Evolutionary conservation across 2,113 vertebrate species (phyloP).

Genomic region (Pterocles gutturalis): DNA sequence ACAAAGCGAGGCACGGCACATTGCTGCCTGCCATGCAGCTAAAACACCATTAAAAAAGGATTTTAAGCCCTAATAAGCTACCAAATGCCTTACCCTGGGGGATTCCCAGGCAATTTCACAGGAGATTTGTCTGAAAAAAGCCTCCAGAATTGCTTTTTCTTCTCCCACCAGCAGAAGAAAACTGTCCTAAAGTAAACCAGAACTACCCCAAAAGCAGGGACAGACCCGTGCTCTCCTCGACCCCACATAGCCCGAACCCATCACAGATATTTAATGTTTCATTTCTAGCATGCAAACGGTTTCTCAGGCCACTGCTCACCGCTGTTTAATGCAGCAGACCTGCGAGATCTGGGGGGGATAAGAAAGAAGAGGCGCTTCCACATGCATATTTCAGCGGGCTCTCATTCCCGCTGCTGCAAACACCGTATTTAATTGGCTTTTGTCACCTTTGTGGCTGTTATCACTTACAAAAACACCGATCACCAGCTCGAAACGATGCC

Average conservation of each 20-base stretch:
- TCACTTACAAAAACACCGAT: background rate
- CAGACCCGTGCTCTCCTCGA: rapidly evolving
- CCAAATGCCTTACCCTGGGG: background rate
- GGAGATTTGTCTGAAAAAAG: background rate
- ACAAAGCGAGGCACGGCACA: rapidly evolving
- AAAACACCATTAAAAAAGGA: background rate
- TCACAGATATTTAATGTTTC: background rate
- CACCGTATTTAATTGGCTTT: background rate
- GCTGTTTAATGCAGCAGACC: background rate
- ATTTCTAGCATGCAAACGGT: background rate
- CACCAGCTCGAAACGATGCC: background rate
- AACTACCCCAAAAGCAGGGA: background rate
- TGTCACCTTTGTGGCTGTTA: background rate
- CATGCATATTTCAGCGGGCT: background rate
- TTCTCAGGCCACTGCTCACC: background rate
- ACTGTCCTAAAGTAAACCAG: background rate
- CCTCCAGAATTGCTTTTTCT: background rate
- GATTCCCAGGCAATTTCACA: background rate
- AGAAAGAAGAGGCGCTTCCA: background rate
- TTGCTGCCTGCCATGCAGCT: rapidly evolving
- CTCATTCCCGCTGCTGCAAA: background rate
- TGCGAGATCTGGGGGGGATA: background rate
- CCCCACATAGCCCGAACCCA: background rate
- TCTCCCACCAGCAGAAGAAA: background rate
- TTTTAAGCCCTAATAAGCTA: background rate